Percentiles rank a stretch among this genome's conserved stretches.
phyloP scores from a whole-genome alignment of 2,888 invertebrate genomes.

The Ethmia dodecea region DNA sequence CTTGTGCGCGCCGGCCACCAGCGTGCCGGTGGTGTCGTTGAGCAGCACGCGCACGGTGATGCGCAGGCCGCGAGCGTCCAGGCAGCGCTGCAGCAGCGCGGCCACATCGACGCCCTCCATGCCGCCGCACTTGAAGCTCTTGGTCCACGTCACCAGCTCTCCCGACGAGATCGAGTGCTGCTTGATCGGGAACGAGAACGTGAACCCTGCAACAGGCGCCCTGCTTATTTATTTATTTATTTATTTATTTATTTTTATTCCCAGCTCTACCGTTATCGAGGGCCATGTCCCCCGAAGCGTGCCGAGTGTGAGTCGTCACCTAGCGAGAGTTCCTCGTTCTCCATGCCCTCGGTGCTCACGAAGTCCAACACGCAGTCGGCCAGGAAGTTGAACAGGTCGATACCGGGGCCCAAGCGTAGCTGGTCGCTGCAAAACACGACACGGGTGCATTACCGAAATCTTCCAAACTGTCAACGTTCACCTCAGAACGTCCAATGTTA shows the following conservation, averaged over 20 bases:
- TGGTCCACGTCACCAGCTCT: constrained; percentile 90
- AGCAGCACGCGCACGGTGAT: constrained; percentile 85
- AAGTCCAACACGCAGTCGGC: constrained; percentile 86
- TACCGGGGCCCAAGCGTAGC: constrained; percentile 79
- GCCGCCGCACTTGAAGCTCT: constrained; percentile 86
- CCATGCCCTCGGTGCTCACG: constrained; percentile 78
- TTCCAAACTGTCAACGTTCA: too few species aligned
- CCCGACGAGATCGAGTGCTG: constrained; percentile 85
- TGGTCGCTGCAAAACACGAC: constrained; percentile 57
- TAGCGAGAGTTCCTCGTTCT: constrained; percentile 77
- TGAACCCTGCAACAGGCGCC: constrained; percentile 86
- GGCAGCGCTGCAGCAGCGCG: constrained; percentile 80
- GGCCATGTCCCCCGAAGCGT: too few species aligned
- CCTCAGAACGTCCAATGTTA: too few species aligned
- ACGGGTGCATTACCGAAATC: too few species aligned
- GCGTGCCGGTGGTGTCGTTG: constrained; percentile 86
- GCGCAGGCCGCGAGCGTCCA: constrained; percentile 72
- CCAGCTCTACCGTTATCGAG: too few species aligned
- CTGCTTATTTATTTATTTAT: too few species aligned
- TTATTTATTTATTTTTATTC: too few species aligned
- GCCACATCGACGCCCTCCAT: constrained; percentile 84
- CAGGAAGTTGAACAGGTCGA: constrained; percentile 84
- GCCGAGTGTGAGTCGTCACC: too few species aligned
- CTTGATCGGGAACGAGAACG: constrained; percentile 90
- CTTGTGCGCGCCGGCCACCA: constrained; percentile 83